Conservation (phyloP, 1,140 invertebrate species). For the Lasioglossum albipes region DNA sequence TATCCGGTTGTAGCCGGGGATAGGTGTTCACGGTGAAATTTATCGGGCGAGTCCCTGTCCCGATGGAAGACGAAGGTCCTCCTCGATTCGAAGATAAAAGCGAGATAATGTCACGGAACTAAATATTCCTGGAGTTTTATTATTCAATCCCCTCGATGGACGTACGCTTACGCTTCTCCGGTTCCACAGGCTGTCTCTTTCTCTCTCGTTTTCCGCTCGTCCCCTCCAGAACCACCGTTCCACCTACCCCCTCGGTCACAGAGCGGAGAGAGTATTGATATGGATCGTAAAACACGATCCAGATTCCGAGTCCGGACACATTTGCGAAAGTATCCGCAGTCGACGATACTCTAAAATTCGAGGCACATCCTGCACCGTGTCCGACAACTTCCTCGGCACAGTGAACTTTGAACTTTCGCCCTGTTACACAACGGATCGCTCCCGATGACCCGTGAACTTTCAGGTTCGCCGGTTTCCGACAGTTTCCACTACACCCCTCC, state of each 20-base stretch:
- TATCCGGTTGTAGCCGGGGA: background rate
- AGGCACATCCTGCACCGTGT: constrained; percentile 32
- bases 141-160: constrained; percentile 8
- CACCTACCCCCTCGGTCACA: no score
- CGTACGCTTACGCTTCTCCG: background rate
- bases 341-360: constrained; percentile 41
- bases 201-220: no score
- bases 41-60: background rate
- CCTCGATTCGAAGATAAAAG: background rate
- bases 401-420: constrained; percentile 62
- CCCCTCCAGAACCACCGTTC: no score
- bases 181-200: no score
- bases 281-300: constrained; percentile 29
- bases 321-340: constrained; percentile 33
- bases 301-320: constrained; percentile 5
- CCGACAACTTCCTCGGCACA: constrained; percentile 39
- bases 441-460: constrained; percentile 62
- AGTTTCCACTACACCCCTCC: background rate
- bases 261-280: constrained; percentile 5
- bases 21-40: background rate
- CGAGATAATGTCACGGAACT: constrained; percentile 26
- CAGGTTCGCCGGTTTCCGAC: constrained; percentile 33
- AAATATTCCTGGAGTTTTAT: constrained; percentile 31
- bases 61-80: background rate
- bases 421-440: constrained; percentile 53